phyloP scores from a whole-genome alignment of 2,797 vertebrate species.

The Galaxias olidus region DNA sequence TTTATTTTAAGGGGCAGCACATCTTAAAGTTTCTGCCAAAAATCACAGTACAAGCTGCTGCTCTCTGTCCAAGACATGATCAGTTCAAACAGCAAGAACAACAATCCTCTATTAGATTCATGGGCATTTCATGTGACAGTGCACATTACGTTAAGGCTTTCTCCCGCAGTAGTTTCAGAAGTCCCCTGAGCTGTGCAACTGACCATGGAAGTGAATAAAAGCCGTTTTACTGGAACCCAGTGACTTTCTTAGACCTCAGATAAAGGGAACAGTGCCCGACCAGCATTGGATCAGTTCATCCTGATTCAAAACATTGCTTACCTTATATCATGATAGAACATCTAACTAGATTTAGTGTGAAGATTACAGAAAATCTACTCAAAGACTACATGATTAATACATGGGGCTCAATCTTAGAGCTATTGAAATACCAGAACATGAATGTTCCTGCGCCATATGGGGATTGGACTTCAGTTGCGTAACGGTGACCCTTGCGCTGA shows the following conservation, averaged over 20 bases:
- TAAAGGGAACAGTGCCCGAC: not conserved
- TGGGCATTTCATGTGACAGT: conserved; percentile 16
- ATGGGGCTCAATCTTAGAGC: too few relatives aligned
- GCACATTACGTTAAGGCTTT: conserved; percentile 53
- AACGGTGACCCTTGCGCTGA: conserved; percentile 41
- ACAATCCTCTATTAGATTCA: conserved; percentile 1
- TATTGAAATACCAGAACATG: too few relatives aligned
- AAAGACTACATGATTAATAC: not conserved
- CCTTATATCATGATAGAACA: conserved; percentile 29
- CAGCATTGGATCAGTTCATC: conserved; percentile 15
- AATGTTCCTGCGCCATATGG: conserved; percentile 39
- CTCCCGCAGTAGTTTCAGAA: conserved; percentile 29
- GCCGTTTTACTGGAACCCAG: conserved; percentile 38
- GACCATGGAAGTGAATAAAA: conserved; percentile 51
- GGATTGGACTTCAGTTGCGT: conserved; percentile 44
- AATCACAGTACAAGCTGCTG: not conserved
- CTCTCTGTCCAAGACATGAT: conserved; percentile 10
- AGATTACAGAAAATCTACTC: conserved; percentile 12
- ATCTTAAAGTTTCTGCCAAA: not conserved
- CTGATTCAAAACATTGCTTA: not conserved
- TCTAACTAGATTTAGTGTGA: not conserved
- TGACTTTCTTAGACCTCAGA: conserved; percentile 4
- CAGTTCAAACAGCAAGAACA: conserved; percentile 4
- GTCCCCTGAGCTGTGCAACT: conserved; percentile 40
- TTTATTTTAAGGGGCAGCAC: not conserved